Evolutionary conservation across 1,140 invertebrate species (phyloP).

Genomic region (Gryllus bimaculatus): DNA sequence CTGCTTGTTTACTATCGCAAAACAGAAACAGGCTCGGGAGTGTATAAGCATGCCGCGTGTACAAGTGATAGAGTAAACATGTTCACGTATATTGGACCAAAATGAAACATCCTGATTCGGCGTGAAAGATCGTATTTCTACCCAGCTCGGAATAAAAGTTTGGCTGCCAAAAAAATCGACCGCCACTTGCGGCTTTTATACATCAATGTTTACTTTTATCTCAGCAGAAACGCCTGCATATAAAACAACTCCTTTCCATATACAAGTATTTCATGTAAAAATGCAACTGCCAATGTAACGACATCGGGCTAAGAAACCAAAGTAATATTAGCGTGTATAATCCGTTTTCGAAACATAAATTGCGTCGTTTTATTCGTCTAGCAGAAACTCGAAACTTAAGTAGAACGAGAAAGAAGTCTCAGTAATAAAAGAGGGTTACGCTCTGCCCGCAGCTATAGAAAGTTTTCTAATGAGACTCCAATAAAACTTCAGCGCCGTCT

Average conservation of each 20-base stretch:
- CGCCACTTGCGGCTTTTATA: neutral
- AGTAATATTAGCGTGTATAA: neutral
- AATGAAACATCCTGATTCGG: neutral
- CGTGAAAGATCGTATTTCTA: neutral
- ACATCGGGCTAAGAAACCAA: neutral
- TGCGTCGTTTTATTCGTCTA: neutral
- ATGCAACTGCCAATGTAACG: neutral
- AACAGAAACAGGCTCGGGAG: neutral
- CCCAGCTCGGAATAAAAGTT: no score
- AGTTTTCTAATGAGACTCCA: conserved; percentile 4
- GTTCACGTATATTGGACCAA: neutral
- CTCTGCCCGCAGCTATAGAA: neutral
- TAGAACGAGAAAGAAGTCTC: neutral
- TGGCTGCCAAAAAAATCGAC: neutral
- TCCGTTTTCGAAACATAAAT: neutral
- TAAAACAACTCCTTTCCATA: neutral
- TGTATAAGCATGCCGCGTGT: neutral
- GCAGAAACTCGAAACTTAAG: neutral
- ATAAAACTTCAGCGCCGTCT: neutral
- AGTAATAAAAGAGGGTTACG: neutral
- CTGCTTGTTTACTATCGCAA: neutral
- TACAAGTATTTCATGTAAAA: neutral
- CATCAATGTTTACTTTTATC: neutral
- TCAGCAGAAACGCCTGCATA: neutral
- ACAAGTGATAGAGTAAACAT: neutral